Evolutionary conservation across 2,797 vertebrate species (phyloP), one percentile per base, ranked within the genome.

Genomic region (Sciaenops ocellatus): DNA sequence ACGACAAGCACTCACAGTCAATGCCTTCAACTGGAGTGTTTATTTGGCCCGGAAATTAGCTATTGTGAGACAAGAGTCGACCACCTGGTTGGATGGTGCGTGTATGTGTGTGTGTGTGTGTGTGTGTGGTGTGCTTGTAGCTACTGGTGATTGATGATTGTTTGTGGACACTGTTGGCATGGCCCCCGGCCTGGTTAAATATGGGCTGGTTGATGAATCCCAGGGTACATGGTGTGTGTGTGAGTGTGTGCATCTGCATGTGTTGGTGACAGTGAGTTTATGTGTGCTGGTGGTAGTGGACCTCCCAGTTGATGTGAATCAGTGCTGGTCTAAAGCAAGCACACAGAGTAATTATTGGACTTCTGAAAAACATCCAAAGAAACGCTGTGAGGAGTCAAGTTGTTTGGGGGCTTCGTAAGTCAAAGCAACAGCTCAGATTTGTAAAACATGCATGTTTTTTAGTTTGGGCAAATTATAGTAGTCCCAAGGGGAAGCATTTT

Each of bases 111-210:
- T 67, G 74, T 34, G 51, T 34, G 69, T 75, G 47, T 69, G 20
- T 79, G 61, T 67, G 72, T 64, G 78, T 51, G 60, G 17, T 69
- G 71, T 69, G 79, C 52, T 67, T 75, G 80, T 73, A 64, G 73
- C 72, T 65, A 26, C 34, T 75, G 59, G 59, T 92, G 91, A 93
- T 90, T 92, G 92, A 92, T 93, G 89, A 93, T 91, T 90, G 90
- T 91, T 87, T 80, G 79, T 69, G 84, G 89, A 90, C 88, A 90
- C 80, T 90, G 82, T 90, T 91, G 88, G 88, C 90, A 78, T 80
- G 78, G 80, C 56, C 82, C 67, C 66, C 79, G 30, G 84, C 38
- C 81, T 82, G 74, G 89, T 90, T 92, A 89, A 92, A 94, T 81
- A 85, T 79, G 79, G 30, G 18, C 77, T 72, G 74, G 82, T 86